Conservation (phyloP, 1,140 invertebrate genomes). For the Sminthurides bifidus region DNA sequence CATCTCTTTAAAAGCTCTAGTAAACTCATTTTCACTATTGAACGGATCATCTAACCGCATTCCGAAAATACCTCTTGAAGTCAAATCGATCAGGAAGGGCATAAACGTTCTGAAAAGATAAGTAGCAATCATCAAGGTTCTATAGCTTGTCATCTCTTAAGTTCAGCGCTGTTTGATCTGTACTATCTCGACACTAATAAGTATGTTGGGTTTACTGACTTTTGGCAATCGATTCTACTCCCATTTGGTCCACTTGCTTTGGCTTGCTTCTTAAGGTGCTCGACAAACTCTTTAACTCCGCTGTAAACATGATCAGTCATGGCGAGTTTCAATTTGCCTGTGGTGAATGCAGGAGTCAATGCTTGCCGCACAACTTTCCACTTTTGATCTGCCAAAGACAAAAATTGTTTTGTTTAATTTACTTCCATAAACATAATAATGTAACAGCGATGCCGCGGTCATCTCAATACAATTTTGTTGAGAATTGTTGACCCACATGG, state of each 20-base stretch:
- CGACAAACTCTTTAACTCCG: neutral
- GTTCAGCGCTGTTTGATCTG: too few relatives aligned
- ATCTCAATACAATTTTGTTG: neutral
- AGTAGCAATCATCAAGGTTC: too few relatives aligned
- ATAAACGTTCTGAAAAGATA: neutral
- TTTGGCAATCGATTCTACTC: neutral
- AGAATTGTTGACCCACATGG: slow-evolving; percentile 8
- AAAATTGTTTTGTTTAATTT: slow-evolving; percentile 26
- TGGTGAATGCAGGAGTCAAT: slow-evolving; percentile 43
- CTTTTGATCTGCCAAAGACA: slow-evolving; percentile 31
- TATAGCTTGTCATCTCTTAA: too few relatives aligned
- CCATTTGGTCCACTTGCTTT: too few relatives aligned
- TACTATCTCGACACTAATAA: too few relatives aligned
- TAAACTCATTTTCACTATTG: neutral
- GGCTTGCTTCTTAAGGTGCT: too few relatives aligned
- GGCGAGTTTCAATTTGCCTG: slow-evolving; percentile 39
- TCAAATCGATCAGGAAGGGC: neutral
- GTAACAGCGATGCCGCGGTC: too few relatives aligned
- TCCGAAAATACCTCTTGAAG: neutral
- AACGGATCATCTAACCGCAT: neutral
- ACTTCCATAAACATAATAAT: too few relatives aligned
- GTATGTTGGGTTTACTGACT: neutral
- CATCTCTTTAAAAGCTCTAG: neutral
- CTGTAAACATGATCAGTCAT: slow-evolving; percentile 30
- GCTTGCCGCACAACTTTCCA: slow-evolving; percentile 43